phyloP scores from a whole-genome alignment of 2,888 invertebrate species.

The Chrysolina americana region DNA sequence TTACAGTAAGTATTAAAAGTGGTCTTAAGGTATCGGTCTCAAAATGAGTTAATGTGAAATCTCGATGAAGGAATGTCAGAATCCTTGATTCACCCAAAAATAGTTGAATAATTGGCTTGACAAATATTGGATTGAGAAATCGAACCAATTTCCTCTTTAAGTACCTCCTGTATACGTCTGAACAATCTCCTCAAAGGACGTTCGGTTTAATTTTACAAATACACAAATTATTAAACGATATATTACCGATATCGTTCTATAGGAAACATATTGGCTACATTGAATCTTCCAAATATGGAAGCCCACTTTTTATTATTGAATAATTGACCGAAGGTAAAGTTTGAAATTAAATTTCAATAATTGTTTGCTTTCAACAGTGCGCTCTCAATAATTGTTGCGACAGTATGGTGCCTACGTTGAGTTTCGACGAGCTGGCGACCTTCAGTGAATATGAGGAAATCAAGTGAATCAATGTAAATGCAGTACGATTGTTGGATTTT shows the following conservation, averaged over 20 bases:
- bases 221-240: constrained; percentile 20
- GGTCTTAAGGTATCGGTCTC: too few species aligned
- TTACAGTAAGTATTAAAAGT: too few species aligned
- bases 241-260: constrained; percentile 25
- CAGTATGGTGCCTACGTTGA: constrained; percentile 11
- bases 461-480: constrained; percentile 3
- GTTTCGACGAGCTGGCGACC: constrained; percentile 2
- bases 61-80: too few species aligned
- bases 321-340: constrained; percentile 39
- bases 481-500: not conserved
- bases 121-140: too few species aligned
- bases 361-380: constrained; percentile 2
- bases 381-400: constrained; percentile 14
- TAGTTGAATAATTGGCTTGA: too few species aligned
- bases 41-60: too few species aligned
- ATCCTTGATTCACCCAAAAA: too few species aligned
- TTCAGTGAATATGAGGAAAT: constrained; percentile 14
- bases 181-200: constrained; percentile 18
- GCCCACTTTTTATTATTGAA: constrained; percentile 42
- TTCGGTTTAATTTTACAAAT: constrained; percentile 15
- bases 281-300: constrained; percentile 47
- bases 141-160: too few species aligned
- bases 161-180: not conserved
- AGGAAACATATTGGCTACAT: constrained; percentile 35
- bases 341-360: constrained; percentile 27